These are phyloP conservation scores for Scelioninae gen. 1 DNA, from an alignment of 2,888 invertebrate species.

Conservation along the genomic window DNA sequence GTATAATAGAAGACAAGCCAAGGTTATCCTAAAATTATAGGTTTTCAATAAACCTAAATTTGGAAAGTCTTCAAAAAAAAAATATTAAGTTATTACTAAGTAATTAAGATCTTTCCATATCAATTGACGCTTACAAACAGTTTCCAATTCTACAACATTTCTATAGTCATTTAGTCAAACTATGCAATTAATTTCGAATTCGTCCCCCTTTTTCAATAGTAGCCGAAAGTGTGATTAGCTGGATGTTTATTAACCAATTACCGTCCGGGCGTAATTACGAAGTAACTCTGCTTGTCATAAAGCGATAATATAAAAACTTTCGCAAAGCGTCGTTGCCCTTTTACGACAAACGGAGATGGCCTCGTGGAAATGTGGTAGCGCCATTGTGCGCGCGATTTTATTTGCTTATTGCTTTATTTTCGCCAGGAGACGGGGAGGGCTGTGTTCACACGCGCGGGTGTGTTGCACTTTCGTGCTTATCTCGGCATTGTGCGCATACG, in stretches of 20 bases:
- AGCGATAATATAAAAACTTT: slow-evolving; percentile 81
- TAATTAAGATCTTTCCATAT: too few relatives aligned
- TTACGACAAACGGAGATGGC: slow-evolving; percentile 76
- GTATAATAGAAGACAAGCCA: too few relatives aligned
- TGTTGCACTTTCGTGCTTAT: slow-evolving; percentile 66
- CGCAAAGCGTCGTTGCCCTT: slow-evolving; percentile 77
- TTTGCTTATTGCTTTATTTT: slow-evolving; percentile 79
- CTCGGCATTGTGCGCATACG: slow-evolving; percentile 65
- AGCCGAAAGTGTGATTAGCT: slow-evolving; percentile 79
- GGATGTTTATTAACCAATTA: slow-evolving; percentile 84
- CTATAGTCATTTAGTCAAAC: too few relatives aligned
- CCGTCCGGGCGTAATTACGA: slow-evolving; percentile 77
- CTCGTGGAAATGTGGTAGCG: slow-evolving; percentile 65
- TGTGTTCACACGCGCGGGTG: slow-evolving; percentile 66
- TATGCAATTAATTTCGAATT: too few relatives aligned
- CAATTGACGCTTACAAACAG: too few relatives aligned
- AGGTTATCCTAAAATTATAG: too few relatives aligned
- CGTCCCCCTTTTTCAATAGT: background rate
- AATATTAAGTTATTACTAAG: too few relatives aligned
- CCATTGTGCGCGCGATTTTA: slow-evolving; percentile 77
- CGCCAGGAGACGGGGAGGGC: slow-evolving; percentile 57
- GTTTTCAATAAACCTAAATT: too few relatives aligned
- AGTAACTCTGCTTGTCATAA: slow-evolving; percentile 74
- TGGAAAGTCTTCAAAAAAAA: too few relatives aligned
- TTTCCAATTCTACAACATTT: too few relatives aligned